Evolutionary conservation across 2,888 invertebrate genomes (phyloP), one percentile per base, ranked within the genome.

Genomic region (Drosophila kambysellisi): DNA sequence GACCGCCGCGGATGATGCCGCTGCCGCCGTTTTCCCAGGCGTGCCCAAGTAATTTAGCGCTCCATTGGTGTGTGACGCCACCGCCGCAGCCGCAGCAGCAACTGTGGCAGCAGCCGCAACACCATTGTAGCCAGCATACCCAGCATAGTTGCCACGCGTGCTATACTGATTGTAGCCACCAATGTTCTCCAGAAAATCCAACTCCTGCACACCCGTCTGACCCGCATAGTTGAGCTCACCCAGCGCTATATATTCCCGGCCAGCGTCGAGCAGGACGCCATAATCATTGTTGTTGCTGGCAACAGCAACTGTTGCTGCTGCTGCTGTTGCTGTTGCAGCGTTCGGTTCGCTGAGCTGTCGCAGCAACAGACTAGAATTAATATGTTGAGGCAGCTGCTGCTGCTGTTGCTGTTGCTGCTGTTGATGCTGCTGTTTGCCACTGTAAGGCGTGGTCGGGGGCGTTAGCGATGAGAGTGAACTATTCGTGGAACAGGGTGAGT

Each of bases 391-490:
- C 46, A 12, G 59, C 0, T 69, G 67, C 20, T 51, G 60, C 17
- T 50, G 59, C 39, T 76, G 48, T 1, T 82, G 29, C 53, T 62
- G 29, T 0, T 29, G 58, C 1, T 17, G 30, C 0, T 15, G 29
- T 20, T 12, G 48, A 3, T 50, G 65, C 25, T 46, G 46, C 46
- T 46, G 46, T 8, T 46, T 46, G 32, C 60, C 72, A 30, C 79
- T 81, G 43, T 86, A 92, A 20, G 93, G 93, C 43, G 93, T 93
- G 12, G 93, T 91, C 39, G 93, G 93, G 0, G 93, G 93, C 41
- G 93, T 93, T 7, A 93, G 79, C 7, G 92, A 91, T 25, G 91
- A 91, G 39, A 92, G 56, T 2, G 93, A 93, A 61, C 92, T 93
- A 39, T 87, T 79, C 30, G 93, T 92, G 1, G 93, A 93, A 60